Evolutionary conservation across 2,888 invertebrate species (phyloP).

Genomic region (Sphaerophoria rueppellii): DNA sequence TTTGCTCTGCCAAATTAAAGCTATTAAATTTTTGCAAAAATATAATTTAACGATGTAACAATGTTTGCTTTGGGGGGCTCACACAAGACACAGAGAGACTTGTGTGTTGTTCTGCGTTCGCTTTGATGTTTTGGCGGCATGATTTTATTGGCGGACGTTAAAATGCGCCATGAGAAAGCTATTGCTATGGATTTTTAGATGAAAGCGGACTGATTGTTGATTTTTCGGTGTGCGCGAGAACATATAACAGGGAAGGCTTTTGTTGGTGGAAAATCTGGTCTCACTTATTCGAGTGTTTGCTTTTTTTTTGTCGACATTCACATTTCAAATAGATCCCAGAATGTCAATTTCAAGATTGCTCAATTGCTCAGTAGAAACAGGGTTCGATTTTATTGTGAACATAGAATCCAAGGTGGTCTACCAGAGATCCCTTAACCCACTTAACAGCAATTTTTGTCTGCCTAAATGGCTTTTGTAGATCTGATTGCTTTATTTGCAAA

Average conservation of each 20-base stretch:
- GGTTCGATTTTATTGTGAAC: too few relatives aligned
- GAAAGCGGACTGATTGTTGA: too few relatives aligned
- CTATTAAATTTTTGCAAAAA: slow-evolving; percentile 53
- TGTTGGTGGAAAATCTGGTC: too few relatives aligned
- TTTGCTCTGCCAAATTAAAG: slow-evolving; percentile 30
- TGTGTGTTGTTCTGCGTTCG: slow-evolving; percentile 71
- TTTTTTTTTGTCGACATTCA: too few relatives aligned
- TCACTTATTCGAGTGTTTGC: too few relatives aligned
- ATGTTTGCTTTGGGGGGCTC: slow-evolving; percentile 61
- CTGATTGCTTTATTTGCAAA: neutral
- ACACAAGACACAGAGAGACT: slow-evolving; percentile 61
- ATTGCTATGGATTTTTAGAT: too few relatives aligned
- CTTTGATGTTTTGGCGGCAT: slow-evolving; percentile 65
- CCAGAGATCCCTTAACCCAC: slow-evolving; percentile 23
- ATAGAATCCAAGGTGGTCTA: slow-evolving; percentile 59
- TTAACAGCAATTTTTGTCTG: slow-evolving; percentile 16
- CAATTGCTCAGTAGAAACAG: slow-evolving; percentile 34
- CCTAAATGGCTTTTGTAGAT: slow-evolving; percentile 12
- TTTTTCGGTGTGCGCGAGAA: too few relatives aligned
- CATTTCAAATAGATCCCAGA: neutral
- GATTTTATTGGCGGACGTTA: neutral
- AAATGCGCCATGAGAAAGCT: too few relatives aligned
- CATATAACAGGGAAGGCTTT: too few relatives aligned
- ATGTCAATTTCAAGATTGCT: slow-evolving; percentile 42
- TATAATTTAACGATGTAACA: slow-evolving; percentile 66